Conservation (phyloP, 1,140 invertebrate genomes). For the Pararge aegeria region DNA sequence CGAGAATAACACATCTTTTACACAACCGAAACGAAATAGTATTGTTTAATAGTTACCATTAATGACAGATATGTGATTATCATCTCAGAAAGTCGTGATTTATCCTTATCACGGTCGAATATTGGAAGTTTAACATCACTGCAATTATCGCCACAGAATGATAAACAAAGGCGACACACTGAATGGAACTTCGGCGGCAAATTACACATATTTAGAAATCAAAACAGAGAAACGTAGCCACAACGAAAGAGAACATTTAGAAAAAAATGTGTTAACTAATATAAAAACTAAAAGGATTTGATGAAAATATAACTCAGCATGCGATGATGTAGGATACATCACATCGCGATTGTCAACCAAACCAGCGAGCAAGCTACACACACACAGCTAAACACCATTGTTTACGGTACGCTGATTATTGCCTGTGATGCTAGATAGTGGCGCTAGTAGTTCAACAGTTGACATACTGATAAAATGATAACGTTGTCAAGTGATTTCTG, state of each 20-base stretch:
- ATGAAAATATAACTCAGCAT: slow-evolving; percentile 77
- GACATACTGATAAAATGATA: slow-evolving; percentile 73
- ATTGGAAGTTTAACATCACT: slow-evolving; percentile 81
- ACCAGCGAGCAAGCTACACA: slow-evolving; percentile 76
- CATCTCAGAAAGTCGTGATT: slow-evolving; percentile 78
- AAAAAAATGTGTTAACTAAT: slow-evolving; percentile 74
- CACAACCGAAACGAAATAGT: slow-evolving; percentile 40
- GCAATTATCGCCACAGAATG: slow-evolving; percentile 80
- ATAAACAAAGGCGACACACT: slow-evolving; percentile 84
- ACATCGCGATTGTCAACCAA: slow-evolving; percentile 81
- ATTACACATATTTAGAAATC: slow-evolving; percentile 83
- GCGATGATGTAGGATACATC: slow-evolving; percentile 78
- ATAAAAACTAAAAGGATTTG: slow-evolving; percentile 75
- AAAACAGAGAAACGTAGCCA: slow-evolving; percentile 71
- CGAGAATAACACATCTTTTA: slow-evolving; percentile 67
- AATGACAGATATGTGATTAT: slow-evolving; percentile 78
- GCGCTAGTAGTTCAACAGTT: slow-evolving; percentile 55
- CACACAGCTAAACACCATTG: slow-evolving; percentile 68
- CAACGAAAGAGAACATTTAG: slow-evolving; percentile 78
- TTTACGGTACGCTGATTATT: slow-evolving; percentile 69
- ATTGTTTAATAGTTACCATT: slow-evolving; percentile 67
- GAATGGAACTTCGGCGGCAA: slow-evolving; percentile 84
- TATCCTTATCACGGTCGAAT: slow-evolving; percentile 80
- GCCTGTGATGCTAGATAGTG: slow-evolving; percentile 55
- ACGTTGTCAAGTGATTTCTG: slow-evolving; percentile 61